Conservation (phyloP, 1,140 invertebrate genomes). For the Sarcophaga bullata region DNA sequence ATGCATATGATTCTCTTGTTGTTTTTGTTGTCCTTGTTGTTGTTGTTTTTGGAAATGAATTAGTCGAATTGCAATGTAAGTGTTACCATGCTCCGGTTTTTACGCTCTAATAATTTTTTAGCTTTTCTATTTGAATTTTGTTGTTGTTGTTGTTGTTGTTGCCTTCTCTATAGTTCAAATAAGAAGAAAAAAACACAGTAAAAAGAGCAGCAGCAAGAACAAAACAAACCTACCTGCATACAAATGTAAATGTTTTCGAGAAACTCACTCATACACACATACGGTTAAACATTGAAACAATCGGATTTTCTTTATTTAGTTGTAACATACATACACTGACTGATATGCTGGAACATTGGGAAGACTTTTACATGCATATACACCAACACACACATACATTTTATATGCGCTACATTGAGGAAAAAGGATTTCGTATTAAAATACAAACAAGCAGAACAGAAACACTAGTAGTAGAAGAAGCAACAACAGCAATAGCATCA, state of each 20-base stretch:
- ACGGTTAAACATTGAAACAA: neutral
- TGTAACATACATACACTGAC: too few species aligned
- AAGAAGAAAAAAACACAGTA: neutral
- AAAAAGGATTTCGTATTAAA: too few species aligned
- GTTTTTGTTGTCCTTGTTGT: neutral
- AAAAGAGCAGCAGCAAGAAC: constrained; percentile 6
- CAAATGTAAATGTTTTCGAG: neutral
- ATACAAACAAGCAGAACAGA: too few species aligned
- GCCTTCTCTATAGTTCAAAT: neutral
- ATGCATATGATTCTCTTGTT: neutral
- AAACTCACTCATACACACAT: neutral
- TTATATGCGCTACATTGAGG: too few species aligned
- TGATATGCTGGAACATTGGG: too few species aligned
- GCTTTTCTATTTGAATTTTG: constrained; percentile 44
- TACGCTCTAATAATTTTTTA: constrained; percentile 46
- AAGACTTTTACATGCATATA: neutral
- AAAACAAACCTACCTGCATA: neutral
- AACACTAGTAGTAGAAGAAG: neutral
- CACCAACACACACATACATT: neutral
- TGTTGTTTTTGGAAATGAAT: constrained; percentile 33
- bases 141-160: neutral
- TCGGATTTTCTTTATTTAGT: too few species aligned
- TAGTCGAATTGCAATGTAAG: constrained; percentile 38
- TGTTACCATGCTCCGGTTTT: constrained; percentile 46
- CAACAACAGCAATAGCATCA: neutral